These are phyloP conservation scores for Parotocinclus haroldoi DNA, from an alignment of 2,797 vertebrate genomes.

Conservation along the genomic window DNA sequence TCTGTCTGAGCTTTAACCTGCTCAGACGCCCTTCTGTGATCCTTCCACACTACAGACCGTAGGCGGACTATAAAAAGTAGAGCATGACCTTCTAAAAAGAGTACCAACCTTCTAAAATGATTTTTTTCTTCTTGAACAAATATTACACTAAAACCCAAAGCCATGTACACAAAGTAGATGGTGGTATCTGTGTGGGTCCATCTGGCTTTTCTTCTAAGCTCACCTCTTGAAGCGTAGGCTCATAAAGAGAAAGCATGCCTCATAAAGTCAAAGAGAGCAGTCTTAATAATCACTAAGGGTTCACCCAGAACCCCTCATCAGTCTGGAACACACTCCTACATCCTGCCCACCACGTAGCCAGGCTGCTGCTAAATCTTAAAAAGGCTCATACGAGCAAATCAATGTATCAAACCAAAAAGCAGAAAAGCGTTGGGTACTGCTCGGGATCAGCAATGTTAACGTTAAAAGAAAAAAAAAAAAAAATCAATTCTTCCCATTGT, in stretches of 20 bases:
- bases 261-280: constrained; percentile 18
- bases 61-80: too few relatives aligned
- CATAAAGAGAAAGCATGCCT: constrained; percentile 19
- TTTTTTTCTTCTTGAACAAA: neutral
- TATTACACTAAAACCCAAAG: neutral
- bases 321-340: neutral
- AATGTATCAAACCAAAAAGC: neutral
- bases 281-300: constrained; percentile 25
- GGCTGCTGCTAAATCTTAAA: neutral
- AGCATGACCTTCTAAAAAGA: neutral
- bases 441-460: neutral
- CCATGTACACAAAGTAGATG: too few relatives aligned
- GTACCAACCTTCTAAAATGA: too few relatives aligned
- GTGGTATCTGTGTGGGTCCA: neutral
- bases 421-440: neutral
- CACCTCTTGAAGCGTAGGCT: constrained; percentile 12
- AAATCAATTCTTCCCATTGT: neutral
- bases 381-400: neutral
- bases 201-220: constrained; percentile 15
- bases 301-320: constrained; percentile 14
- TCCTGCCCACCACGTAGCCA: constrained; percentile 7
- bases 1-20: constrained; percentile 17
- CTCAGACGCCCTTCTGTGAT: constrained; percentile 21
- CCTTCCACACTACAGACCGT: neutral
- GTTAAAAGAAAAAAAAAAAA: neutral